A percentile compares a stretch with the other conserved stretches of the same genome.
phyloP scores from a whole-genome alignment of 64 coral and sea anemone genomes.

The Montipora efflorescens region DNA sequence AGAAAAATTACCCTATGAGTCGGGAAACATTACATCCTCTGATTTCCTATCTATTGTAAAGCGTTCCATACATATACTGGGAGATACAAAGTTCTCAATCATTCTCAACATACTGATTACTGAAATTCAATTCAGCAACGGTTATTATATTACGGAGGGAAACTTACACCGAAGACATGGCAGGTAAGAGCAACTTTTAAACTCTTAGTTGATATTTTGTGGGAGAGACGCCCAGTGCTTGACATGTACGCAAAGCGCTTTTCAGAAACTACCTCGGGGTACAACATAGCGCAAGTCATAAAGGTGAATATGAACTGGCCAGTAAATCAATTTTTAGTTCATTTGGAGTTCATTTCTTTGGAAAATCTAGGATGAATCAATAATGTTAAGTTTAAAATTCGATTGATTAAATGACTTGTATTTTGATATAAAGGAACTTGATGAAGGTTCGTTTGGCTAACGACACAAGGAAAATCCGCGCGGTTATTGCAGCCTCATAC shows the following conservation, averaged over 20 bases:
- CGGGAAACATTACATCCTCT: slow-evolving; percentile 9
- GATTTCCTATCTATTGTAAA: slow-evolving; percentile 7
- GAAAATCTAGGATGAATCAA: background rate
- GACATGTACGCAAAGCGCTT: no score
- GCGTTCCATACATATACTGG: background rate
- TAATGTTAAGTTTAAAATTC: background rate
- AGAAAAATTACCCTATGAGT: background rate
- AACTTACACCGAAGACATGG: background rate
- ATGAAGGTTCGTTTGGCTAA: no score
- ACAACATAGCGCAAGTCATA: no score
- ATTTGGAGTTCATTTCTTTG: background rate
- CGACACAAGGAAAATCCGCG: no score
- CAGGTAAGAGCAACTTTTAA: background rate
- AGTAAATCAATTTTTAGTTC: no score
- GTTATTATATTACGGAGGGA: background rate
- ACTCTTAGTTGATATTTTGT: background rate
- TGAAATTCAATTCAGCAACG: background rate
- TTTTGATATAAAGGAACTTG: no score
- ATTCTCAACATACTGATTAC: background rate
- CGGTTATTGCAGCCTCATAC: no score
- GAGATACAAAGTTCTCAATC: background rate
- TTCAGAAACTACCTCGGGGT: no score
- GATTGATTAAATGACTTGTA: no score
- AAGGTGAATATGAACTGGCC: no score
- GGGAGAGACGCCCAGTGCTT: no score